Conservation (phyloP, 2,113 vertebrate genomes). For the Chaenocephalus aceratus region DNA sequence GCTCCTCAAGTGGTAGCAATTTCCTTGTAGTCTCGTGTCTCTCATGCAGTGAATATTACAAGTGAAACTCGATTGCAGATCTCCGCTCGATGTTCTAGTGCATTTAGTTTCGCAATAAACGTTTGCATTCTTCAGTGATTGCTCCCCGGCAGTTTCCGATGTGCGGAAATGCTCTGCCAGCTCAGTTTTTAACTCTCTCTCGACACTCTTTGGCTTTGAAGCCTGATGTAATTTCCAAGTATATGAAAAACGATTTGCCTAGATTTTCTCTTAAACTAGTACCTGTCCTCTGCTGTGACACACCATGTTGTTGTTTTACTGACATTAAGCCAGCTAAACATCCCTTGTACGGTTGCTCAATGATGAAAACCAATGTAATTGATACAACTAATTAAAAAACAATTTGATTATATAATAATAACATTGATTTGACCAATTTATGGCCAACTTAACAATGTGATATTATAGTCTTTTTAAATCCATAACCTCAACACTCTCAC, state of each 20-base stretch:
- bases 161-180: constrained; percentile 60
- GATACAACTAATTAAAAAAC: background rate
- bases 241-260: constrained; percentile 8
- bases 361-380: background rate
- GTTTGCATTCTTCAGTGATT: constrained; percentile 82
- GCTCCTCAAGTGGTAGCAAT: constrained; percentile 76
- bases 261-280: constrained; percentile 21
- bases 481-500: constrained; percentile 47
- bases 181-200: constrained; percentile 48
- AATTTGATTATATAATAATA: constrained; percentile 28
- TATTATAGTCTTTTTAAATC: constrained; percentile 53
- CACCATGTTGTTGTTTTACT: background rate
- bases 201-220: constrained; percentile 51
- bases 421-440: constrained; percentile 15
- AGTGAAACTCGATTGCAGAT: constrained; percentile 79
- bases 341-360: background rate
- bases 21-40: constrained; percentile 65
- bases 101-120: constrained; percentile 84
- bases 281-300: constrained; percentile 18
- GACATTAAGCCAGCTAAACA: constrained; percentile 8
- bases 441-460: constrained; percentile 37
- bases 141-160: constrained; percentile 77
- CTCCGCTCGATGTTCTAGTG: constrained; percentile 78
- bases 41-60: constrained; percentile 60
- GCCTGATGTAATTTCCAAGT: constrained; percentile 58